A percentile compares a stretch with the other conserved stretches of the same genome.
phyloP scores from a whole-genome alignment of 2,888 invertebrate species.

The Neelides folsomi region DNA sequence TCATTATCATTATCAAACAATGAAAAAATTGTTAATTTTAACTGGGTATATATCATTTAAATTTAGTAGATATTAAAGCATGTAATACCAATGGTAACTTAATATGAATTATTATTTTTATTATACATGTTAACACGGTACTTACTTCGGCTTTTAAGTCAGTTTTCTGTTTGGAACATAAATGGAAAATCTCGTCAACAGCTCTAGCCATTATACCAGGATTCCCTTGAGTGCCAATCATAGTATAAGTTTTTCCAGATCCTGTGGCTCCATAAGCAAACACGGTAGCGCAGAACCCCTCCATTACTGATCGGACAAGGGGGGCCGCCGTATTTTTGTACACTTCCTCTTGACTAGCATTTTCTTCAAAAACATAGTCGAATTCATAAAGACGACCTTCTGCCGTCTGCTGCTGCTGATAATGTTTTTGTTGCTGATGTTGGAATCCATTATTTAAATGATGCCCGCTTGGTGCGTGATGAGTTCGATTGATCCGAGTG shows the following conservation, averaged over 20 bases:
- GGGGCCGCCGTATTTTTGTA: conserved; percentile 74
- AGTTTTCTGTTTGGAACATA: conserved; percentile 18
- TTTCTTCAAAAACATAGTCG: conserved; percentile 77
- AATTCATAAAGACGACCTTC: conserved; percentile 54
- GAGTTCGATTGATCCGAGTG: background rate
- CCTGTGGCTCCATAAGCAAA: conserved; percentile 92
- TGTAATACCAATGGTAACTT: too few relatives aligned
- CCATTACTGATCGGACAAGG: conserved; percentile 69
- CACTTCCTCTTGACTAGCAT: conserved; percentile 65
- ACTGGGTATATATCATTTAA: too few relatives aligned
- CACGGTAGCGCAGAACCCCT: conserved; percentile 85
- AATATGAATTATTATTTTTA: too few relatives aligned
- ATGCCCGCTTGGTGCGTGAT: background rate
- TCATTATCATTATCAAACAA: too few relatives aligned
- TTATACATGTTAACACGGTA: background rate
- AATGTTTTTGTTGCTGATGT: conserved; percentile 3
- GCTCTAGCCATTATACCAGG: conserved; percentile 81
- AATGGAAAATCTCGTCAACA: conserved; percentile 64
- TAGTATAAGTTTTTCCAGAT: conserved; percentile 82
- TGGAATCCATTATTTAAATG: conserved; percentile 5
- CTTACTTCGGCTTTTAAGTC: conserved; percentile 19
- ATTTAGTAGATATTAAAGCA: too few relatives aligned
- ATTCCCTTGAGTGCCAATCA: conserved; percentile 54
- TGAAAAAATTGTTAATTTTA: too few relatives aligned
- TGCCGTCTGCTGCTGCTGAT: conserved; percentile 36